These are phyloP conservation scores for Drosophila rellima DNA, from an alignment of 2,888 invertebrate species.

Conservation along the genomic window DNA sequence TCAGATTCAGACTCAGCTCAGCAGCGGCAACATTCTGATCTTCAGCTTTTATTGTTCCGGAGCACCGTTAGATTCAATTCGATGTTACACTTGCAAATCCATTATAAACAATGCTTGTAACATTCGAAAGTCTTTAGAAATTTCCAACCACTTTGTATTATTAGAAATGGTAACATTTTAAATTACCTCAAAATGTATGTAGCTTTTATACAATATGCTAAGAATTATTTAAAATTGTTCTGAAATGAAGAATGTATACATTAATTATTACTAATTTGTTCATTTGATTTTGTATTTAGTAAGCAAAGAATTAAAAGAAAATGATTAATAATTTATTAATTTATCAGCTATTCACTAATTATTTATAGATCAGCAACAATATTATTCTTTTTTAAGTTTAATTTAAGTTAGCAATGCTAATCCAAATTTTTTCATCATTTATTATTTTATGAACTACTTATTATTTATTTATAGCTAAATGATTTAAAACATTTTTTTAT, in stretches of 20 bases:
- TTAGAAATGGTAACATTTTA: constrained; percentile 1
- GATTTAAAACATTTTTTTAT: no score
- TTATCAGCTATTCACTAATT: no score
- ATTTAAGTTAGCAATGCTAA: no score
- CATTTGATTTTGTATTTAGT: no score
- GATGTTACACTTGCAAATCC: constrained; percentile 54
- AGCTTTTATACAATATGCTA: not conserved
- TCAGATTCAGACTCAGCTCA: not conserved
- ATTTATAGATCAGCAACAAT: no score
- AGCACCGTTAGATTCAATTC: constrained; percentile 63
- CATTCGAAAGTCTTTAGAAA: constrained; percentile 10
- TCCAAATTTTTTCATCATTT: no score
- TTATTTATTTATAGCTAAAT: no score
- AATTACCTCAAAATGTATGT: not conserved
- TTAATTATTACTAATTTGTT: not conserved
- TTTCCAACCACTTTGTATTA: not conserved
- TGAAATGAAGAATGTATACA: not conserved
- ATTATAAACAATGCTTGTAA: constrained; percentile 15
- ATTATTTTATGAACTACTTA: no score
- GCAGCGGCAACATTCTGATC: constrained; percentile 62
- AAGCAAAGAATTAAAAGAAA: no score
- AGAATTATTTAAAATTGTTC: not conserved
- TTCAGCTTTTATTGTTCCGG: constrained; percentile 59
- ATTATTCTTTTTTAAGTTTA: no score
- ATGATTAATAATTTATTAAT: no score